Conservation (phyloP, 2,888 invertebrate genomes). For the Caenorhabditis imperialis region DNA sequence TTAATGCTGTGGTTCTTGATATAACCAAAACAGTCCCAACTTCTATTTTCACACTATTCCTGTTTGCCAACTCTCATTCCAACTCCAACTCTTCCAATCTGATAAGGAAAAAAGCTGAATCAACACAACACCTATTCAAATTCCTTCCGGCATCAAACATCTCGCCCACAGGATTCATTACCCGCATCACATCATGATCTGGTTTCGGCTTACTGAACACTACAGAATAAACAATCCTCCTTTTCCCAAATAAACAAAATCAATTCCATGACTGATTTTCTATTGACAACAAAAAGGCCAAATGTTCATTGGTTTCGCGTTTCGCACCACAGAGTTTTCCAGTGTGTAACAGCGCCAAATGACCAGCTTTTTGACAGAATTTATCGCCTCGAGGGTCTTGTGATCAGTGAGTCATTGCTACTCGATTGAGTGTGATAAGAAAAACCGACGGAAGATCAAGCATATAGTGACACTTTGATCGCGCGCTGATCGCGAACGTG, state of each 20-base stretch:
- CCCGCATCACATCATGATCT: constrained; percentile 40
- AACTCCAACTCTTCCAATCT: constrained; percentile 1
- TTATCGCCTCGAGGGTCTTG: not conserved
- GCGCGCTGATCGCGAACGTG: constrained; percentile 16
- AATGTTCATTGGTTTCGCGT: constrained; percentile 1
- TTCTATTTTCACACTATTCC: not conserved
- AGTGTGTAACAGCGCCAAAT: too few relatives aligned
- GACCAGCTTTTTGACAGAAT: too few relatives aligned
- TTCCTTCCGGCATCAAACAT: not conserved
- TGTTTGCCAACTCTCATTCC: not conserved
- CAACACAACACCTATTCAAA: not conserved
- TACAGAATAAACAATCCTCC: constrained; percentile 1
- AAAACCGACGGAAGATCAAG: constrained; percentile 25
- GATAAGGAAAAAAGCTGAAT: not conserved
- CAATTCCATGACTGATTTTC: not conserved
- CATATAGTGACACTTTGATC: constrained; percentile 22
- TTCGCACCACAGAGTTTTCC: not conserved
- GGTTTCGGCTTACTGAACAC: constrained; percentile 8
- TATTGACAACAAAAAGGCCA: not conserved
- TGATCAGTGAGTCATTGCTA: constrained; percentile 1
- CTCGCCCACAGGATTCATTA: not conserved
- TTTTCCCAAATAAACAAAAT: not conserved
- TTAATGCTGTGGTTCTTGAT: constrained; percentile 1
- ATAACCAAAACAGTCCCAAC: not conserved
- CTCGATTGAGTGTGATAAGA: constrained; percentile 18